Conservation (phyloP, 2,888 invertebrate species). For the Oxytorus armatus region DNA sequence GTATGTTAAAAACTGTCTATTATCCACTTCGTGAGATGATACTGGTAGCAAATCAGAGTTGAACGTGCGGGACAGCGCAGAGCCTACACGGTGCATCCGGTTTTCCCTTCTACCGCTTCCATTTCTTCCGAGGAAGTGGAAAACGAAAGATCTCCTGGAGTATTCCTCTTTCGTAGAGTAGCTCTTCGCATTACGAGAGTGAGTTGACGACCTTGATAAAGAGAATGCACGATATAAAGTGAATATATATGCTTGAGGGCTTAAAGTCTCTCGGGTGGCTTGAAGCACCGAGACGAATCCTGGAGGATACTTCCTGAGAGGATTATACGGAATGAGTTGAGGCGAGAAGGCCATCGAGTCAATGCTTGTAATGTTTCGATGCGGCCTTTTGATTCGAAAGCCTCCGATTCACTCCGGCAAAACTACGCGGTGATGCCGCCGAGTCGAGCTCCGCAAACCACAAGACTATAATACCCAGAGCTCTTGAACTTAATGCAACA, state of each 20-base stretch:
- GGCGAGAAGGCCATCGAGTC: neutral
- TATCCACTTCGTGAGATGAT: too few species aligned
- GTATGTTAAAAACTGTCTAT: too few species aligned
- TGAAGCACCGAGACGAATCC: slow-evolving; percentile 51
- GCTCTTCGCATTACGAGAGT: slow-evolving; percentile 69
- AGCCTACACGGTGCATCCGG: slow-evolving; percentile 77
- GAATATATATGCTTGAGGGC: slow-evolving; percentile 30
- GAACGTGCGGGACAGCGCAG: too few species aligned
- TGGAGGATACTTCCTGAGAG: slow-evolving; percentile 57
- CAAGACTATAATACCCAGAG: neutral
- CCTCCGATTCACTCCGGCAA: neutral
- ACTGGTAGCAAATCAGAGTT: too few species aligned
- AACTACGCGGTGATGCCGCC: neutral
- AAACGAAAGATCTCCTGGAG: slow-evolving; percentile 70
- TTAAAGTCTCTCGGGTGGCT: slow-evolving; percentile 41
- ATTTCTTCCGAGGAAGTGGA: slow-evolving; percentile 18
- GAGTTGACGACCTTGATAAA: slow-evolving; percentile 75
- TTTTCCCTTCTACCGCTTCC: slow-evolving; percentile 68
- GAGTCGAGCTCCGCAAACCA: neutral
- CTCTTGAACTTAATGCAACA: slow-evolving; percentile 27
- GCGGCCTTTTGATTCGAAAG: neutral
- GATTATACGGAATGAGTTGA: slow-evolving; percentile 34
- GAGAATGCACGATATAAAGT: slow-evolving; percentile 4
- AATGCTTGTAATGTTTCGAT: neutral
- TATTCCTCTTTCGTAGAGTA: slow-evolving; percentile 64